Base-by-base conservation (phyloP, 2,888 invertebrate species). In the Drosophila nr. perissopoda region DNA sequence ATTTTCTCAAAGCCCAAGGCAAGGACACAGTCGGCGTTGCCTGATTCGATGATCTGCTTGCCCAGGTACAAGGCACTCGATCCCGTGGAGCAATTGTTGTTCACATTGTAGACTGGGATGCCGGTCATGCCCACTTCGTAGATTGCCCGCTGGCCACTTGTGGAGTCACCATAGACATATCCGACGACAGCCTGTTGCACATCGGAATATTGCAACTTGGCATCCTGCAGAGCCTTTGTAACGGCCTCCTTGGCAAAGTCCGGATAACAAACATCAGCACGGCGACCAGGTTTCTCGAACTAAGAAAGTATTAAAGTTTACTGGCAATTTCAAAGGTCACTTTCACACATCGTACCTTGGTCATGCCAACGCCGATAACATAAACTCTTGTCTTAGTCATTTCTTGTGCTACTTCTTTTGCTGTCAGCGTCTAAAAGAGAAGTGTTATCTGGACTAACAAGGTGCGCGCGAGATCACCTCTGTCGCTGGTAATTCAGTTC, bases 1-100 rank as follows among this genome's bases (percentile, higher is more conserved):
- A 99, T 99, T 93, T 99, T 99, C 92, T 99, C 99, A 93, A 99
- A 99, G 6, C 99, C 99, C 36, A 99, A 94, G 2, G 99, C 99
- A 66, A 99, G 93, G 0, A 97, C 96, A 91, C 99, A 97, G 85
- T 99, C 97, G n/a, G 96, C 95, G 87, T 96, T 94, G 16, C 98
- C 98, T 73, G 97, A 96, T 93, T 98, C 97, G n/a, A 99, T 94
- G 29, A 99, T 95, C 93, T 99, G 98, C 92, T 98, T 98, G 0
- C 96, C 98, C 90, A 99, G 94, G 91, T 96, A 95, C 5, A 99
- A 93, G 1, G 99, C 99, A 62, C 97, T 97, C 0, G 99, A 97
- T 34, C 99, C 99, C 2, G 99, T 99, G 0, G 99, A 97, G 92
- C 99, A 99, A 92, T 99, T 99, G 92, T 99, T 99, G 94, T 99